A percentile compares a stretch with the other conserved stretches of the same genome.
Evolutionary conservation across 2,113 vertebrate genomes (phyloP).

Genomic region (Pituophis catenifer): DNA sequence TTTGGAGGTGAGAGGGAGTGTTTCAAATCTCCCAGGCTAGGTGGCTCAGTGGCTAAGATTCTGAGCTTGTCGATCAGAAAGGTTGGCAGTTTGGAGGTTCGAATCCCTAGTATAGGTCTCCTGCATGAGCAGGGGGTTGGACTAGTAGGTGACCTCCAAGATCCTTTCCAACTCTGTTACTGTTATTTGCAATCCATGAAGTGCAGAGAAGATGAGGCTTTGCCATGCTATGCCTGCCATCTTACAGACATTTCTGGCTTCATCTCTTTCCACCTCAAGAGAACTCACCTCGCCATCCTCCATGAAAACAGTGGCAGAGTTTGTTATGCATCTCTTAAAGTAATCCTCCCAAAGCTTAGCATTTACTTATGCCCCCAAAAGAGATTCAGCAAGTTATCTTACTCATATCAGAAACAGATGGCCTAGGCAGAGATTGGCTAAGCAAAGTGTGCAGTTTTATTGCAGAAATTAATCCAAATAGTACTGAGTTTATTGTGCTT

Average conservation of each 20-base stretch:
- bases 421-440: background rate
- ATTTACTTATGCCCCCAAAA: conserved; percentile 16
- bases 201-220: background rate
- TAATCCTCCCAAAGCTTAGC: background rate
- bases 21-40: background rate
- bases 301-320: background rate
- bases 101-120: too few relatives aligned
- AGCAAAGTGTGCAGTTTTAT: background rate
- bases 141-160: too few relatives aligned
- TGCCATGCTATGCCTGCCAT: background rate
- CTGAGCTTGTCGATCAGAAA: too few relatives aligned
- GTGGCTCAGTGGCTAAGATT: too few relatives aligned
- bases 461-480: background rate
- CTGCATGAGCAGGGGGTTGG: too few relatives aligned
- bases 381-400: conserved; percentile 1
- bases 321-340: background rate
- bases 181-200: background rate
- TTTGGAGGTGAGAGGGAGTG: background rate
- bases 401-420: background rate
- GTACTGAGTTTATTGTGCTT: background rate
- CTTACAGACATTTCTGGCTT: background rate
- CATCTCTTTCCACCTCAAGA: background rate
- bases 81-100: too few relatives aligned
- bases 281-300: background rate
- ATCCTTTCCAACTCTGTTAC: too few relatives aligned